These are phyloP conservation scores for Sebastes itinus DNA, from an alignment of 2,797 vertebrate species.

Conservation along the genomic window DNA sequence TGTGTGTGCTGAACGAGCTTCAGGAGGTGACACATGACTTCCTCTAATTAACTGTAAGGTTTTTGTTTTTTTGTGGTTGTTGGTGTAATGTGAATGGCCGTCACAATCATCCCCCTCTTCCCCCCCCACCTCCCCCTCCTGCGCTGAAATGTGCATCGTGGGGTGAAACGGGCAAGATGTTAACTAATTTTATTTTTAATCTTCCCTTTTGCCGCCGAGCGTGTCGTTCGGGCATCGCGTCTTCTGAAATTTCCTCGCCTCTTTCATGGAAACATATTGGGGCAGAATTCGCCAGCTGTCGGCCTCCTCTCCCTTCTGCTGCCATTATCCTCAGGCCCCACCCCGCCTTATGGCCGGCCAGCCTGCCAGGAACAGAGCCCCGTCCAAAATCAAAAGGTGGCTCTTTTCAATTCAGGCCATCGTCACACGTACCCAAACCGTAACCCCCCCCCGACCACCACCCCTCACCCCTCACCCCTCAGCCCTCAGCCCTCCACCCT, in stretches of 20 bases:
- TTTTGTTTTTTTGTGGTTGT: slow-evolving; percentile 19
- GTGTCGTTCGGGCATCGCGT: slow-evolving; percentile 90
- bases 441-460: neutral
- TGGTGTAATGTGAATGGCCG: slow-evolving; percentile 64
- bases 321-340: slow-evolving; percentile 94
- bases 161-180: slow-evolving; percentile 90
- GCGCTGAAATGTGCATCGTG: slow-evolving; percentile 84
- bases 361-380: slow-evolving; percentile 82
- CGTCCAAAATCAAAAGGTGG: slow-evolving; percentile 83
- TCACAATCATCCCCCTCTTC: slow-evolving; percentile 30
- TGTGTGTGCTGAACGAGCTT: slow-evolving; percentile 79
- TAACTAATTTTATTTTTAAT: slow-evolving; percentile 95
- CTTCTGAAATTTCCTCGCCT: slow-evolving; percentile 98
- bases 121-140: neutral
- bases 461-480: neutral
- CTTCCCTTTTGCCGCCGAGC: slow-evolving; percentile 90
- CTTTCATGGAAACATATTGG: slow-evolving; percentile 99
- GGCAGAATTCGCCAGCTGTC: slow-evolving; percentile 99
- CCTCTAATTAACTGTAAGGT: slow-evolving; percentile 80
- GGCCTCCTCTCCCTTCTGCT: slow-evolving; percentile 98
- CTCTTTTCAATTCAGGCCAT: slow-evolving; percentile 78
- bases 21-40: slow-evolving; percentile 78
- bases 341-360: slow-evolving; percentile 97
- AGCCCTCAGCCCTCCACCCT: neutral
- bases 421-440: slow-evolving; percentile 39